phyloP scores from a whole-genome alignment of 2,113 vertebrate genomes.

The Phyllostomus hastatus region DNA sequence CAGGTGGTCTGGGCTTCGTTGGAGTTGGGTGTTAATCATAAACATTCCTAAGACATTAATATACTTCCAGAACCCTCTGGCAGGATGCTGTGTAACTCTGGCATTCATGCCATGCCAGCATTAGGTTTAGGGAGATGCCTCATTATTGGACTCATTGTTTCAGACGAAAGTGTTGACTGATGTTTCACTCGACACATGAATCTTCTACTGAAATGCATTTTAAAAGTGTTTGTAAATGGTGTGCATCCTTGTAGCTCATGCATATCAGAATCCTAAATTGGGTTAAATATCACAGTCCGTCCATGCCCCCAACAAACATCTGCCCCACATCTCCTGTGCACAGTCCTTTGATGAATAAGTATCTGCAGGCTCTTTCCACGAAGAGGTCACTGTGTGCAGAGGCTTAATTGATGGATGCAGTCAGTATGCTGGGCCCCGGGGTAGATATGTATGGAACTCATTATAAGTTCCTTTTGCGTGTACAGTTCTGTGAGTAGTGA shows the following conservation, averaged over 20 bases:
- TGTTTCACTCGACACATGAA: neutral
- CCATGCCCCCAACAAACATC: neutral
- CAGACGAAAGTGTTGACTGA: neutral
- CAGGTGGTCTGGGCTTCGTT: neutral
- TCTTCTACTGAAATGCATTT: neutral
- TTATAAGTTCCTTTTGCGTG: neutral
- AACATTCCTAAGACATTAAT: neutral
- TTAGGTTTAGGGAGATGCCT: neutral
- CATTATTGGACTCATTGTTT: neutral
- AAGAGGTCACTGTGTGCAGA: neutral
- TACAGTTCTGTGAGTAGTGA: neutral
- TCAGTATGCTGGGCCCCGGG: neutral
- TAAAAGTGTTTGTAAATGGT: neutral
- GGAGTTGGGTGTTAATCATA: neutral
- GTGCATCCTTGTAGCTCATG: neutral
- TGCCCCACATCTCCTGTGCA: neutral
- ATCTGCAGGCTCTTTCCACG: neutral
- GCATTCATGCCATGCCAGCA: neutral
- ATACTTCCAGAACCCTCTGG: neutral
- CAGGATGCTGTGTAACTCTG: neutral
- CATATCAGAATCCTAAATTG: neutral
- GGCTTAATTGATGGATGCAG: neutral
- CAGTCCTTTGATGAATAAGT: neutral
- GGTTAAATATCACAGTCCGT: neutral
- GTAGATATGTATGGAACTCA: neutral